Conservation (phyloP, 2,113 vertebrate species). For the Oncorhynchus tshawytscha region DNA sequence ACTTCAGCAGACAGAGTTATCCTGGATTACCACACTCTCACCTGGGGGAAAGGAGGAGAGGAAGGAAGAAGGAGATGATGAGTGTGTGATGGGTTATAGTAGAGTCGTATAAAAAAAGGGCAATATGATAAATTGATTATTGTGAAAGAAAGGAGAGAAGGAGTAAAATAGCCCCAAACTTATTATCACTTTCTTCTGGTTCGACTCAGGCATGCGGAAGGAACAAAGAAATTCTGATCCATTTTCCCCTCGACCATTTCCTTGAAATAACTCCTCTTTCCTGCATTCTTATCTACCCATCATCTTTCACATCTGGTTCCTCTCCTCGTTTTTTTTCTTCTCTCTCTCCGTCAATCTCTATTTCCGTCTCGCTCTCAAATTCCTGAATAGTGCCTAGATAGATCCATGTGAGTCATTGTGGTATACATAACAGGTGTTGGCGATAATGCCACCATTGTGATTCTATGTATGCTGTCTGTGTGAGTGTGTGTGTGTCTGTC, state of each 20-base stretch:
- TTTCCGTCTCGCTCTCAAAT: not conserved
- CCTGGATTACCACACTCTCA: slow-evolving; percentile 74
- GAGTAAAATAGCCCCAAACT: too few species aligned
- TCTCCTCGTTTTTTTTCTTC: not conserved
- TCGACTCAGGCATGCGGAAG: not conserved
- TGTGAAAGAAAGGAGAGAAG: not conserved
- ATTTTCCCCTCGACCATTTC: not conserved
- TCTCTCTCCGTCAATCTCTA: not conserved
- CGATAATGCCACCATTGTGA: slow-evolving; percentile 16
- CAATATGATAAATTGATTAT: not conserved
- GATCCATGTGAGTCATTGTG: not conserved
- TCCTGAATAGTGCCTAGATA: not conserved
- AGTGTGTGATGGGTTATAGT: not conserved
- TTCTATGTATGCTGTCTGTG: too few species aligned
- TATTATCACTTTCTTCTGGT: too few species aligned
- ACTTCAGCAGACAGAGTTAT: slow-evolving; percentile 76
- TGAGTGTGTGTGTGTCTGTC: not conserved
- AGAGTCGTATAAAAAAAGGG: not conserved
- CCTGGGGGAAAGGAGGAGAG: slow-evolving; percentile 31
- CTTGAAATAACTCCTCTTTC: not conserved
- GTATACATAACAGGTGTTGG: not conserved
- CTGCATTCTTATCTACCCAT: not conserved
- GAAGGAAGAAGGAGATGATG: not conserved
- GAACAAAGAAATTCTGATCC: not conserved
- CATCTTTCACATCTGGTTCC: not conserved